Evolutionary conservation across 2,888 invertebrate species (phyloP), one percentile per base, ranked within the genome.

Genomic region (Heliconius charithonia): DNA sequence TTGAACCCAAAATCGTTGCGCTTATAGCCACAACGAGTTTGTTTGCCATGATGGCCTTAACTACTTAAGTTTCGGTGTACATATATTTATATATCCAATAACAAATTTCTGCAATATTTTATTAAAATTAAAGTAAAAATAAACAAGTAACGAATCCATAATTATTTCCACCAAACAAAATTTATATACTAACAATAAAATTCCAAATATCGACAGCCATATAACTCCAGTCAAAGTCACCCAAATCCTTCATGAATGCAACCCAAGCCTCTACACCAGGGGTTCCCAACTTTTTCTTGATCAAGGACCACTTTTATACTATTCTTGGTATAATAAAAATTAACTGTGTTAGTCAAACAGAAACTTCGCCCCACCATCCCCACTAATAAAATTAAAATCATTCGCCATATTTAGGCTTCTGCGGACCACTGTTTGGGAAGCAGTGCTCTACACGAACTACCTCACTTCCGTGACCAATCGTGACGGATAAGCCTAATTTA

Each of bases 401-500:
- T 29, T 29, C 29, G 29, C 29, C 29, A 29, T 29, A 29, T 29
- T 29, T 29, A 29, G 29, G 29, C 29, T 29, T 4, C 29, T 29
- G 29, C 29, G 29, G 29, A 29, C 29, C 29, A 29, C 29, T 29
- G 29, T 0, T 29, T 29, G 29, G 29, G 4, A 29, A 29, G 3
- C 29, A 29, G 29, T 0, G 29, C 29, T 51, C 32, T 37, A 37
- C 37, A 37, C 37, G 37, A 77, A 77, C 82, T 82, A 83, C 79
- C 81, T 67, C 63, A 77, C 84, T 93, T 92, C 94, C 94, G 92
- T 93, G 92, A 92, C 94, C 92, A 94, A 94, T 94, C 89, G 90
- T 93, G 94, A 94, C 91, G 91, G 90, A 94, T 94, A 92, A 90
- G 89, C 86, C 90, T 91, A 91, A 94, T 94, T 92, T 93, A 94